These are phyloP conservation scores for Scomber colias DNA, from an alignment of 2,113 vertebrate genomes.

Conservation along the genomic window DNA sequence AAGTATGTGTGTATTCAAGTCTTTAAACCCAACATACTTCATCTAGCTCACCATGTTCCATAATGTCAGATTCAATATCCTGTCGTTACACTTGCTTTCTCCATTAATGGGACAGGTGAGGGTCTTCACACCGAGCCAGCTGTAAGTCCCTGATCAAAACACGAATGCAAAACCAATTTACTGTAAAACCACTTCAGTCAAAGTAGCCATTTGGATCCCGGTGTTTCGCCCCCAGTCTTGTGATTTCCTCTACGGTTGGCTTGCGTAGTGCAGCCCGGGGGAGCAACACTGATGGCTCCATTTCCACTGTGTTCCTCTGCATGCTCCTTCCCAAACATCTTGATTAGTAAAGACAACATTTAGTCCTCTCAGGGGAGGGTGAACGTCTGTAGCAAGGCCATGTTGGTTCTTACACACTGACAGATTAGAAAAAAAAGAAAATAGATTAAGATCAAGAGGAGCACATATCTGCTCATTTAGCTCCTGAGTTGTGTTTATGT, in stretches of 20 bases:
- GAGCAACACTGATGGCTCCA: constrained; percentile 58
- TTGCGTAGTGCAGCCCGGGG: constrained; percentile 51
- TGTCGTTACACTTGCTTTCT: constrained; percentile 7
- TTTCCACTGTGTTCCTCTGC: constrained; percentile 53
- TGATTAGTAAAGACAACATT: constrained; percentile 73
- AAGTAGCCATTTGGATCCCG: constrained; percentile 9
- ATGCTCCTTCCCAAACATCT: constrained; percentile 53
- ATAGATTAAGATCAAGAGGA: constrained; percentile 10
- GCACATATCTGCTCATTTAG: neutral
- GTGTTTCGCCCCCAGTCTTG: constrained; percentile 5
- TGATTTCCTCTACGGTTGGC: constrained; percentile 56
- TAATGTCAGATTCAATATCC: neutral
- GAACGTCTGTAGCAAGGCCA: constrained; percentile 48
- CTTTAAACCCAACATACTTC: no score
- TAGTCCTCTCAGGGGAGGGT: constrained; percentile 51
- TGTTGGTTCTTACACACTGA: constrained; percentile 30
- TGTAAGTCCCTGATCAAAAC: constrained; percentile 15
- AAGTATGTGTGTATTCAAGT: no score
- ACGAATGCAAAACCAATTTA: constrained; percentile 27
- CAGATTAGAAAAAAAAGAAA: neutral
- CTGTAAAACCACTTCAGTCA: constrained; percentile 14
- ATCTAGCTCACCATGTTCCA: no score
- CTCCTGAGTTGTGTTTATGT: neutral
- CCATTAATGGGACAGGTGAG: neutral
- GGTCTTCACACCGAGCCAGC: constrained; percentile 7